A percentile compares a stretch with the other conserved stretches of the same genome.
These are phyloP conservation scores for Brevipalpus yothersi DNA, from an alignment of 1,140 invertebrate genomes.

Conservation along the genomic window DNA sequence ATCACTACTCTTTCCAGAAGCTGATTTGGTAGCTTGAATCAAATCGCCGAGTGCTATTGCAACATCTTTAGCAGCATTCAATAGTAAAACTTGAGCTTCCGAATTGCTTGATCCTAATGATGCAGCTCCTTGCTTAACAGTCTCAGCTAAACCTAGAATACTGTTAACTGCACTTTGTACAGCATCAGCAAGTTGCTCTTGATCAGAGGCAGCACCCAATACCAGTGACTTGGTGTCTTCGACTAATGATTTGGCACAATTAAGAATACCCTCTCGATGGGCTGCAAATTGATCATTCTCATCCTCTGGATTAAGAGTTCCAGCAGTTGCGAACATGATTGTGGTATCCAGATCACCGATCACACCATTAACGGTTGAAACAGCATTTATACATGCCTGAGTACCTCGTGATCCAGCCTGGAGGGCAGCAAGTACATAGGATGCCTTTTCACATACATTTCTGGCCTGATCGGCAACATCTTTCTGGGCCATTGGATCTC, in stretches of 20 bases:
- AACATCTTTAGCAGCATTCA: slow-evolving; percentile 94
- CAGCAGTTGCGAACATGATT: slow-evolving; percentile 96
- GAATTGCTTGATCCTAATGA: slow-evolving; percentile 78
- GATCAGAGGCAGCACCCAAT: slow-evolving; percentile 67
- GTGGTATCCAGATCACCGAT: slow-evolving; percentile 94
- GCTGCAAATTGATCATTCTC: slow-evolving; percentile 63
- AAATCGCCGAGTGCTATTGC: slow-evolving; percentile 81
- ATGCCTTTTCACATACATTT: slow-evolving; percentile 70
- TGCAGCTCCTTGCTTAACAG: slow-evolving; percentile 85
- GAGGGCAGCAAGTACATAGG: slow-evolving; percentile 57
- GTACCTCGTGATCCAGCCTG: slow-evolving; percentile 83
- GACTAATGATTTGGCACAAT: slow-evolving; percentile 93
- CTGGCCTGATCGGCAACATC: slow-evolving; percentile 60
- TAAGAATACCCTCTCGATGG: slow-evolving; percentile 72
- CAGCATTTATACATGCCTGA: slow-evolving; percentile 91
- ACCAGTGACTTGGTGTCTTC: slow-evolving; percentile 97
- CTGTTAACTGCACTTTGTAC: slow-evolving; percentile 90
- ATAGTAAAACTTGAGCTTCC: slow-evolving; percentile 87
- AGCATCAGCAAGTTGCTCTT: slow-evolving; percentile 82
- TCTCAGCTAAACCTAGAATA: slow-evolving; percentile 83
- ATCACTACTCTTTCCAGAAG: slow-evolving; percentile 73
- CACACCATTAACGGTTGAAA: slow-evolving; percentile 92
- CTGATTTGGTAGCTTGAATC: slow-evolving; percentile 88
- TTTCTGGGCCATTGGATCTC: slow-evolving; percentile 40
- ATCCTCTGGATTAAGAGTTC: slow-evolving; percentile 77